Base-by-base conservation (phyloP, 2,888 invertebrate species). In the Flexamia atlantica region DNA sequence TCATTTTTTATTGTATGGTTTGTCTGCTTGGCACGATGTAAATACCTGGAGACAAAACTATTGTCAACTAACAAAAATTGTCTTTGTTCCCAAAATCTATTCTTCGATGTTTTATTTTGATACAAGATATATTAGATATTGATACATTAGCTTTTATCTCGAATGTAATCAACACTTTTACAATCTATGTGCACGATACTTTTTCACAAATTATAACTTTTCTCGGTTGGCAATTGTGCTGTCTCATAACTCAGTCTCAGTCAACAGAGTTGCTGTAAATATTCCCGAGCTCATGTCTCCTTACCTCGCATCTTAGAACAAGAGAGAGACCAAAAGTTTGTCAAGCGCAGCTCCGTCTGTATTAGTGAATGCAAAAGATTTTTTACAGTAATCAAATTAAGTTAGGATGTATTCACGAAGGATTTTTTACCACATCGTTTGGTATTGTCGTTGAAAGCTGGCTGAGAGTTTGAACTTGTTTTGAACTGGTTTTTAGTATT, bases 271-370 rank as follows among this genome's bases (percentile, higher is more conserved):
- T 64, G 64, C 64, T 64, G 64, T 64, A 64, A 28, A 64, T 64
- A 64, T 30, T 64, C 64, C 64, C 20, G 64, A 64, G 64, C 64
- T 64, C 64, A 57, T 40, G 57, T 79, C 79, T 79, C 79, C 79
- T 79, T 57, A 79, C 79, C 79, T 79, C 79, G 79, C 79, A 79
- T 23, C 76, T 76, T 64, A 72, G 72, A 72, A 40, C 32, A 72
- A 72, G 40, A 64, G 64, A 64, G 64, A 72, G 72, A 72, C 72
- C 72, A 72, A 72, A 72, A 20, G 40, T 72, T 40, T 40, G 72
- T 64, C 28, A 12, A 25, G 30, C n/a, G 64, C 30, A 64, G 64
- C 64, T 64, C 28, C 64, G 64, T 64, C 30, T 64, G 30, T 64
- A n/a, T 14, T 12, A 30, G 28, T 57, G 23, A 28, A 28, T 64